Base-by-base conservation (phyloP, 2,113 vertebrate species). In the Emydocephalus ijimae region DNA sequence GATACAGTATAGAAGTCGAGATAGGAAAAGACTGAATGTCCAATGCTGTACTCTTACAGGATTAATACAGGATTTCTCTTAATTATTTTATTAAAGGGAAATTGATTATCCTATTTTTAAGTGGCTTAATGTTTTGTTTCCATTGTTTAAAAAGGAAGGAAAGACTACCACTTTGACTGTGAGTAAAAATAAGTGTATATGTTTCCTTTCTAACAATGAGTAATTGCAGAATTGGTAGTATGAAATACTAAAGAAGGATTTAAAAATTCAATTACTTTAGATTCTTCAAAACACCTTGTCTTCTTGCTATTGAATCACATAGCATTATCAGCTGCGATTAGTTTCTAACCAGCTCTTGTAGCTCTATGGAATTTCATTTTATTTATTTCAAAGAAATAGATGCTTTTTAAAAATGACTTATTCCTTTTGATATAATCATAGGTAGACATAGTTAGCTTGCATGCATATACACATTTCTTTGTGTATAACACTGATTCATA, bases 341-440 rank as follows among this genome's bases (percentile, higher is more conserved):
- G 93, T 94, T 96, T 96, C 94, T 93, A 93, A 0, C 87, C 61
- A 94, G 92, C 64, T 91, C 85, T 92, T 61, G 6, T 81, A 81
- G 15, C n/a, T 81, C 15, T 43, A 43, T 24, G 92, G 89, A 57
- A 91, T 94, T 93, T 94, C 11, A 87, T 90, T 94, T 95, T 94
- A 48, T 50, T 0, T 48, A 92, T 57, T 29, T 18, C 10, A 86
- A 92, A 94, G 15, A 56, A 4, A 4, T 50, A 90, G 64, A 74
- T 15, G 0, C 57, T 34, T 0, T 74, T 1, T 92, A 74, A 34
- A 81, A 20, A 81, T 81, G 0, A 91, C 91, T 91, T 39, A 85
- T 20, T 52, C 52, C 34, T 89, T 48, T 2, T 61, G 5, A 89
- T 59, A 43, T 11, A 11, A 85, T 3, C 57, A 61, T 81, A 20